Percentiles rank a stretch among this genome's conserved stretches.
These are phyloP conservation scores for Varanus salvator DNA, from an alignment of 2,113 vertebrate genomes.

Conservation along the genomic window DNA sequence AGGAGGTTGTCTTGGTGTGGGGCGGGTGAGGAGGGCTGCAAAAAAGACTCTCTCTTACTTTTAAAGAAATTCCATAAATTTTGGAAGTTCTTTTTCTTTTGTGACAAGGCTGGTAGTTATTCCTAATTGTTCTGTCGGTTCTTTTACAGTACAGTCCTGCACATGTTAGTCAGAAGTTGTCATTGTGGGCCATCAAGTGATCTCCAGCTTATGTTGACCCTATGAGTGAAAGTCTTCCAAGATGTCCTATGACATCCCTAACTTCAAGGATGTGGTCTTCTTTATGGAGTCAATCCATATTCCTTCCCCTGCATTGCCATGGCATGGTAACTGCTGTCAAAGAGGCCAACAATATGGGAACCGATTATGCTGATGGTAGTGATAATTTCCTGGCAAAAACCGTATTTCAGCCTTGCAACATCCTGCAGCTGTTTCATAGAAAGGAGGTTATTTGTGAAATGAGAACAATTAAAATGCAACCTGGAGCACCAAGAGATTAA, in stretches of 20 bases:
- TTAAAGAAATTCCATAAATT: not conserved
- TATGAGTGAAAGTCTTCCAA: no score
- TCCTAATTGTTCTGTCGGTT: not conserved
- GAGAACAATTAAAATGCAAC: conserved; percentile 56
- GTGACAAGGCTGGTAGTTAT: not conserved
- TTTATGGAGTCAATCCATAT: no score
- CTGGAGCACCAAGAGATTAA: conserved; percentile 47
- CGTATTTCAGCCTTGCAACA: conserved; percentile 61
- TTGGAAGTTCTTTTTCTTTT: not conserved
- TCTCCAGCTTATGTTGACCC: no score
- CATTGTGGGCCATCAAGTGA: no score
- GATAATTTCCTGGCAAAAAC: conserved; percentile 55
- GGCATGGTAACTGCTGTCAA: conserved; percentile 46
- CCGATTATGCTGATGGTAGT: conserved; percentile 61
- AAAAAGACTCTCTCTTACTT: not conserved
- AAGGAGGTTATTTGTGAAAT: conserved; percentile 62
- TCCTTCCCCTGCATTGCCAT: conserved; percentile 7
- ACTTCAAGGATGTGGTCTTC: no score
- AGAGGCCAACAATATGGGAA: conserved; percentile 52
- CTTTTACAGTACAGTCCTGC: not conserved
- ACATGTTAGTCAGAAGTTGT: no score
- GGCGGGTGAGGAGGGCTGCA: not conserved
- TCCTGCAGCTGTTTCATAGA: conserved; percentile 66
- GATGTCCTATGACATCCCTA: no score
- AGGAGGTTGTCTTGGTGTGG: no score